Percentiles rank a stretch among this genome's conserved stretches.
phyloP scores from a whole-genome alignment of 2,113 vertebrate species.

The Craseonycteris thonglongyai region DNA sequence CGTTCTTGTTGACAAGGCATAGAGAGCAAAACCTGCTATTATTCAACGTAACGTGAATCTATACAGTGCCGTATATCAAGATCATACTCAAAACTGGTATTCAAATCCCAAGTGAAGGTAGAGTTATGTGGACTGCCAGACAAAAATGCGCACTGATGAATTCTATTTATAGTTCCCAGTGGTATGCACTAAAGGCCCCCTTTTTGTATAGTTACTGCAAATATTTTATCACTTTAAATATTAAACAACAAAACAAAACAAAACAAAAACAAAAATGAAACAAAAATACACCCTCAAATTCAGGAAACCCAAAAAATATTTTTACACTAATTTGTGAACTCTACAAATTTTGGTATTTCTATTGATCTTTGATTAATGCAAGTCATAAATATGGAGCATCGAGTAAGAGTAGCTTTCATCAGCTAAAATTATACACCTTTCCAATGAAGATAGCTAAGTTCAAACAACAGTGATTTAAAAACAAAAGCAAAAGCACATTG shows the following conservation, averaged over 20 bases:
- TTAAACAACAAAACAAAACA: slow-evolving; percentile 55
- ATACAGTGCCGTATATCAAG: background rate
- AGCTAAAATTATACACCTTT: slow-evolving; percentile 57
- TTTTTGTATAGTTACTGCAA: background rate
- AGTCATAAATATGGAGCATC: slow-evolving; percentile 53
- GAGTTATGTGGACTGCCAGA: background rate
- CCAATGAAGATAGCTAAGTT: slow-evolving; percentile 65
- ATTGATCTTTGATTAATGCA: slow-evolving; percentile 38
- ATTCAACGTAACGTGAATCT: background rate
- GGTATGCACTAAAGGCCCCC: slow-evolving; percentile 3
- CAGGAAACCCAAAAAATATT: slow-evolving; percentile 21
- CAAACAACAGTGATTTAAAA: slow-evolving; percentile 68
- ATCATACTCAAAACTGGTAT: background rate
- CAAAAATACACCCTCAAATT: slow-evolving; percentile 30
- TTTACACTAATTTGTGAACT: slow-evolving; percentile 33
- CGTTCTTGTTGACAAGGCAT: background rate
- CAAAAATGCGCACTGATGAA: background rate
- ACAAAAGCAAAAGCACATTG: slow-evolving; percentile 65
- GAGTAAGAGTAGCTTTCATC: slow-evolving; percentile 62
- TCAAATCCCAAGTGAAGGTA: background rate
- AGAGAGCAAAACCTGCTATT: background rate
- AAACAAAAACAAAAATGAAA: slow-evolving; percentile 43
- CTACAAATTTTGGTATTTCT: slow-evolving; percentile 32
- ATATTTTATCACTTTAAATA: slow-evolving; percentile 35
- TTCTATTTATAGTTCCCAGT: slow-evolving; percentile 7